These are phyloP conservation scores for Tetrao urogallus DNA, from an alignment of 2,113 vertebrate genomes.

Conservation along the genomic window DNA sequence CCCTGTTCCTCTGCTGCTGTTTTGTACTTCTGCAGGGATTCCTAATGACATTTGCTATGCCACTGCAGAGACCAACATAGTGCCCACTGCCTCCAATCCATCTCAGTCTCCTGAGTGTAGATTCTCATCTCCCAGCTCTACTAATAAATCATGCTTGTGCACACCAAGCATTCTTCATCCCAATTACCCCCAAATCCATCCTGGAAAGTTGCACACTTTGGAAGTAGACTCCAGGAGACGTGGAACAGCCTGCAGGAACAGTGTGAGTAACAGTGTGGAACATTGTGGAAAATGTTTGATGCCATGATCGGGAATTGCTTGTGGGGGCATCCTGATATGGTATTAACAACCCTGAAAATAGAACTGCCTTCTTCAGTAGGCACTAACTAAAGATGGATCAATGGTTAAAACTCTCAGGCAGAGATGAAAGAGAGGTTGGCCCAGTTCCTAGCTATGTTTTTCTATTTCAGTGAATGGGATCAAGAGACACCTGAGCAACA, in stretches of 20 bases:
- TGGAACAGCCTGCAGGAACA: neutral
- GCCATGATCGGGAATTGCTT: neutral
- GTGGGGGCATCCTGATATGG: neutral
- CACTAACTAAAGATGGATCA: neutral
- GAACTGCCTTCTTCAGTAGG: neutral
- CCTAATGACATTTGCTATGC: neutral
- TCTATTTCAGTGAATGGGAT: neutral
- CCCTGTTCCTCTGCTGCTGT: neutral
- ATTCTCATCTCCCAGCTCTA: neutral
- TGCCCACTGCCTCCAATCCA: neutral
- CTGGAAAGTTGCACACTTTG: neutral
- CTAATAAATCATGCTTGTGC: neutral
- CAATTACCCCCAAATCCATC: neutral
- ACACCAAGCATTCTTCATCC: neutral
- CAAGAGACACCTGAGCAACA: neutral
- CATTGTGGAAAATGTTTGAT: neutral
- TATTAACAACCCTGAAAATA: neutral
- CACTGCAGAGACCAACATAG: neutral
- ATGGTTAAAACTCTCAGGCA: neutral
- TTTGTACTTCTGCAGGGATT: neutral
- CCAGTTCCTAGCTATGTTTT: neutral
- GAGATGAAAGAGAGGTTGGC: neutral
- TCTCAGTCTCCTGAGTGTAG: neutral
- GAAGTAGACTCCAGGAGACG: fast-evolving
- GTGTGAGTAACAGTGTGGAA: neutral